Evolutionary conservation across 1,140 invertebrate species (phyloP).

Genomic region (Eueides isabella): DNA sequence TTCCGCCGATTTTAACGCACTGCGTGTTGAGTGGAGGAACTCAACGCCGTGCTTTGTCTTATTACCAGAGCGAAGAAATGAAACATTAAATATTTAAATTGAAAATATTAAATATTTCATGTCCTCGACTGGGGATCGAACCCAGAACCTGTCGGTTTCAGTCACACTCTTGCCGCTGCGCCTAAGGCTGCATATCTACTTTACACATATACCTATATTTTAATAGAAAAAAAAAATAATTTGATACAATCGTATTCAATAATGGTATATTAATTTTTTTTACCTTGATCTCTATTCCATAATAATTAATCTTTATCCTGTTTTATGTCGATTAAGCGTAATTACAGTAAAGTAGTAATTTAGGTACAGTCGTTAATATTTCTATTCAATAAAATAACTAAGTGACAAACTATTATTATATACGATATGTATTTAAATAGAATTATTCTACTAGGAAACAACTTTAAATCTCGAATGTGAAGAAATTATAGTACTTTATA

Average conservation of each 20-base stretch:
- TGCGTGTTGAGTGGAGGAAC: too few relatives aligned
- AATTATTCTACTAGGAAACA: neutral
- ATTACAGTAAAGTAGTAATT: neutral
- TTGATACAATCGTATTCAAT: neutral
- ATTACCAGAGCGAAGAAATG: too few relatives aligned
- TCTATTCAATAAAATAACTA: neutral
- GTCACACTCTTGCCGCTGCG: too few relatives aligned
- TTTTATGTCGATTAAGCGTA: neutral
- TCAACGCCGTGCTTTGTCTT: too few relatives aligned
- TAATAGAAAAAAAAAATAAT: neutral
- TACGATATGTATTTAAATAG: neutral
- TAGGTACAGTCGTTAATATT: neutral
- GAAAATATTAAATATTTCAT: too few relatives aligned
- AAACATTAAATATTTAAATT: too few relatives aligned
- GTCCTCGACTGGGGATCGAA: too few relatives aligned
- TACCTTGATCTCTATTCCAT: neutral
- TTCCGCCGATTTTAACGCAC: too few relatives aligned
- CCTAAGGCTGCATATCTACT: too few relatives aligned
- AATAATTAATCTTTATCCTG: neutral
- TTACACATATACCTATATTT: too few relatives aligned
- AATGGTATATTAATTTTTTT: neutral
- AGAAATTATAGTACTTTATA: too few relatives aligned
- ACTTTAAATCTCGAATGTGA: neutral
- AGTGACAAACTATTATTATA: neutral
- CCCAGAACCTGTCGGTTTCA: too few relatives aligned